These are phyloP conservation scores for Phrynocephalus guinanensis DNA, from an alignment of 2,797 vertebrate genomes.

Conservation along the genomic window DNA sequence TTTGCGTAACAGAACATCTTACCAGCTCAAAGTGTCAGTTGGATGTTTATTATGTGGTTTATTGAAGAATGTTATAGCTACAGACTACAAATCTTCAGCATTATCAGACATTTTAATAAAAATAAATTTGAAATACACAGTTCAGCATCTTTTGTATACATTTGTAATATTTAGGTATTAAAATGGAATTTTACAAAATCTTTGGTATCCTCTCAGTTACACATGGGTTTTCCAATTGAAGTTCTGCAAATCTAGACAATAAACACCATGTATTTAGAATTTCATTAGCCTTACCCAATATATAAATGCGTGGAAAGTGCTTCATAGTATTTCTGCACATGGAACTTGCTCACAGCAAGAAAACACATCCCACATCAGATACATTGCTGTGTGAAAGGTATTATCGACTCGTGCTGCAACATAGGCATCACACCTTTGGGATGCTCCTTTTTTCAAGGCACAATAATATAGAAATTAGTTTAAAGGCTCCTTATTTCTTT, in stretches of 20 bases:
- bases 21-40: slow-evolving; percentile 56
- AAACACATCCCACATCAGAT: background rate
- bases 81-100: slow-evolving; percentile 45
- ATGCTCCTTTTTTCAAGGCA: background rate
- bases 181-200: slow-evolving; percentile 13
- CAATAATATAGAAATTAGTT: background rate
- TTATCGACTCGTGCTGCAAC: background rate
- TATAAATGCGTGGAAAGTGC: background rate
- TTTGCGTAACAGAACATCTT: slow-evolving; percentile 47
- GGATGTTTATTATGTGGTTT: slow-evolving; percentile 49
- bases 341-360: background rate
- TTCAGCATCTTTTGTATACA: slow-evolving; percentile 57
- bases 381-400: background rate
- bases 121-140: slow-evolving; percentile 58
- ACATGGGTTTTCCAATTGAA: slow-evolving; percentile 46
- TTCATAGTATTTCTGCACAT: background rate
- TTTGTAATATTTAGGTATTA: background rate
- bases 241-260: slow-evolving; percentile 45
- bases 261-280: slow-evolving; percentile 46
- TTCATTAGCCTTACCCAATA: background rate
- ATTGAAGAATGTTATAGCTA: slow-evolving; percentile 43
- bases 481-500: background rate
- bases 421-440: background rate
- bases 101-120: slow-evolving; percentile 63
- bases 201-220: slow-evolving; percentile 54